These are phyloP conservation scores for Ctenochaetus hawaiiensis DNA, from an alignment of 2,797 vertebrate species.

Conservation along the genomic window DNA sequence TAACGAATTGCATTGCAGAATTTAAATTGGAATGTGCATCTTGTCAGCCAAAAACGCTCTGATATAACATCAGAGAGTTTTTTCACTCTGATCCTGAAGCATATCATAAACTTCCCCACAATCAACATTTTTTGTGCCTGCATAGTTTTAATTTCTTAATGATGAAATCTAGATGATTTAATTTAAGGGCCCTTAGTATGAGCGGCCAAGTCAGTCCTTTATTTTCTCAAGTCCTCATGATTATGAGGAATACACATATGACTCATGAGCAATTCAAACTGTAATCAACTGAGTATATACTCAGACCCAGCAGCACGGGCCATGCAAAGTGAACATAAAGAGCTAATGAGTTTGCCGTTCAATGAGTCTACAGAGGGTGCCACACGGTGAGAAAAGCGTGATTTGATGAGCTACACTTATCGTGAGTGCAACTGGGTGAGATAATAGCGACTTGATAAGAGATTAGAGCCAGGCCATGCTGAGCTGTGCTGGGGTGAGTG, in stretches of 20 bases:
- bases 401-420: conserved; percentile 74
- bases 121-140: neutral
- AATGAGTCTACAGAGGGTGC: conserved; percentile 27
- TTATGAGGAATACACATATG: conserved; percentile 16
- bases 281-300: conserved; percentile 36
- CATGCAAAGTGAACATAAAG: conserved; percentile 53
- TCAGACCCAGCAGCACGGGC: conserved; percentile 20
- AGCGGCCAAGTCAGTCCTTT: conserved; percentile 2
- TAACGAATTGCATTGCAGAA: neutral
- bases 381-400: conserved; percentile 18
- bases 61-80: neutral
- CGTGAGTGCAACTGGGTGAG: conserved; percentile 58
- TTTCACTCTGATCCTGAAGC: neutral
- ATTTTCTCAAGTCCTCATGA: conserved; percentile 23
- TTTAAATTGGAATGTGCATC: neutral
- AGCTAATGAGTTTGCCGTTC: conserved; percentile 43
- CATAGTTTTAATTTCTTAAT: neutral
- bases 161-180: conserved; percentile 13
- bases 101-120: neutral
- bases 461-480: conserved; percentile 58
- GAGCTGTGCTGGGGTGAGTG: conserved; percentile 50
- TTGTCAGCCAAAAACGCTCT: neutral
- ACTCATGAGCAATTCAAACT: conserved; percentile 32
- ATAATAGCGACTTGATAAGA: conserved; percentile 69
- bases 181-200: conserved; percentile 15